Evolutionary conservation across 2,113 vertebrate genomes (phyloP).

Genomic region (Rhineura floridana): DNA sequence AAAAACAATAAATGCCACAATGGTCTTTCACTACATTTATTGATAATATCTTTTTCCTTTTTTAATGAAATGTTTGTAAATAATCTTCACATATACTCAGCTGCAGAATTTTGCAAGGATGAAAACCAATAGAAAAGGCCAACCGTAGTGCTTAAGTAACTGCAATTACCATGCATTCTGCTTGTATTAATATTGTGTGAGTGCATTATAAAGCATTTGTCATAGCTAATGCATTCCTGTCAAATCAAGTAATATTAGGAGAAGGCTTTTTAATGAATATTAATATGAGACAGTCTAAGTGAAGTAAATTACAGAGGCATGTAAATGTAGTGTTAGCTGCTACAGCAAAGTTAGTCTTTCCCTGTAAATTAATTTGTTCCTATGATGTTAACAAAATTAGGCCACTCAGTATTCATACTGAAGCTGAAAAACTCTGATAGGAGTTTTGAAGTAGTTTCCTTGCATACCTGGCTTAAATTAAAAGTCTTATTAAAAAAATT

Average conservation of each 20-base stretch:
- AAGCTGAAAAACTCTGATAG: constrained; percentile 57
- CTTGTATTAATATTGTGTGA: constrained; percentile 72
- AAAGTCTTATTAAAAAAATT: constrained; percentile 54
- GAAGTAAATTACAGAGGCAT: constrained; percentile 83
- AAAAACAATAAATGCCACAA: background rate
- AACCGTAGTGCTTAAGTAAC: constrained; percentile 67
- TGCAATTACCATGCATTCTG: constrained; percentile 68
- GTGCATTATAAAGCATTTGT: constrained; percentile 74
- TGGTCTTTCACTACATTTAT: constrained; percentile 28
- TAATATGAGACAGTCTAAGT: constrained; percentile 82
- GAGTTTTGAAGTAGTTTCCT: constrained; percentile 56
- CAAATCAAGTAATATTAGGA: constrained; percentile 75
- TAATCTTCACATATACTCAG: constrained; percentile 17
- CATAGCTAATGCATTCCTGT: constrained; percentile 78
- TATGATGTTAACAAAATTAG: constrained; percentile 75
- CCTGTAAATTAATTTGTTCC: constrained; percentile 76
- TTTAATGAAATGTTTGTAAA: constrained; percentile 7
- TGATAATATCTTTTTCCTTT: constrained; percentile 8
- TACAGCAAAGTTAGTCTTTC: constrained; percentile 73
- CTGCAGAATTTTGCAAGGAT: constrained; percentile 23
- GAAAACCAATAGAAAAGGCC: constrained; percentile 54
- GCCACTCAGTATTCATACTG: constrained; percentile 65
- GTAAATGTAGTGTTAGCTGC: constrained; percentile 79
- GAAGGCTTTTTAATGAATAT: constrained; percentile 84
- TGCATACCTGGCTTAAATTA: constrained; percentile 57